Evolutionary conservation across 2,888 invertebrate species (phyloP), one percentile per base, ranked within the genome.

Genomic region (Andrena bucephala): DNA sequence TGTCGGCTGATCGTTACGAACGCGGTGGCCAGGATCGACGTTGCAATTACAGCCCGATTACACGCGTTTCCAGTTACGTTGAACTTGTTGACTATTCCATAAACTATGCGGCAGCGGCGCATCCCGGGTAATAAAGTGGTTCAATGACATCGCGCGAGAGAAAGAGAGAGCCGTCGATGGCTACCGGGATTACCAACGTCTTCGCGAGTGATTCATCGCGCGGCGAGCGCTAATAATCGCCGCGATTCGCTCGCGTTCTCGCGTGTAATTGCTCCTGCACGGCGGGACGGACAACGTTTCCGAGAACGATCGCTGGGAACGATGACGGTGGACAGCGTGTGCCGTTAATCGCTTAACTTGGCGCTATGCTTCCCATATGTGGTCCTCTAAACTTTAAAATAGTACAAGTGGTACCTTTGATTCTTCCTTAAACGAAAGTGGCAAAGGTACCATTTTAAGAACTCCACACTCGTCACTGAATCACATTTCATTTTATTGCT

Each of bases 111-210:
- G 48, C 83, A 54, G 33, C 68, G 67, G 70, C 77, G 70, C 76
- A 83, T 85, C 88, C 83, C 77, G 85, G 57, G 80, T 85, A 87
- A 89, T 87, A 87, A 88, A 88, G 77, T 85, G 78, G 88, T 88
- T 89, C 85, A 85, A 87, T 87, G 88, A 88, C 85, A 88, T 82
- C 77, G 84, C 52, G n/a, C 16, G 57, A 29, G 59, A 73, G 66
- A 60, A 62, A 29, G 31, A 71, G n/a, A 31, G 48, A 73, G 24
- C 54, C 57, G 31, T 57, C 57, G 62, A 24, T 48, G 54, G 73
- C 71, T 74, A 70, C 75, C 66, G 85, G 62, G 81, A 84, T 72
- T 66, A 60, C 68, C 62, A 36, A 54, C 71, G 73, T 84, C 66
- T 42, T 67, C 63, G 29, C 62, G 48, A 59, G 69, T 86, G 87